Base-by-base conservation (phyloP, 1,140 invertebrate species). In the Neodiprion pinetum region DNA sequence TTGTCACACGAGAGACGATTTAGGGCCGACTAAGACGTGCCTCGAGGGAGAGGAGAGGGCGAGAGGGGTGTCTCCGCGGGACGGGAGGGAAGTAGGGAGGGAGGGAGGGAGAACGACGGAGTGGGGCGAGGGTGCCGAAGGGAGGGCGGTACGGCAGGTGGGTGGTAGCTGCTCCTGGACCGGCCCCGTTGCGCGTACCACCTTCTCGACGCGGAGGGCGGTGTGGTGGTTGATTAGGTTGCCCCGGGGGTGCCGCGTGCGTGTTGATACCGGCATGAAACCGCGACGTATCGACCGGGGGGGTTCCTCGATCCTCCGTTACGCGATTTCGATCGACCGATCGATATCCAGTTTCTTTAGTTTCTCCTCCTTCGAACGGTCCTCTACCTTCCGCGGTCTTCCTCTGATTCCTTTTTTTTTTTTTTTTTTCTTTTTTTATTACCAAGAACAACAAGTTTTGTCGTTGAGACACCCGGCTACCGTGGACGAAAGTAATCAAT, bases 1-100 rank as follows among this genome's bases (percentile, higher is more conserved):
- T 61, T 61, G 53, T 61, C 53, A 61, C 53, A 61, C 53, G 53
- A 61, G 53, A 61, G 53, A 61, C 53, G 53, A 61, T 61, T 61
- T 61, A 61, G 53, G 53, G 53, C 11, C 53, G 53, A 61, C 53
- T 61, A 61, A 61, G 53, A 61, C 53, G 53, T 61, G n/a, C 53
- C 3, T 61, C 53, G 53, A 61, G n/a, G 53, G 53, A 61, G 53
- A 40, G 28, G 28, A 61, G 53, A 61, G 53, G 53, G 53, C 53
- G 53, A 61, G 53, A 61, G 53, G 53, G 53, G 53, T 12, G 28
- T 1, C 5, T 61, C 3, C 53, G 53, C 53, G 53, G 53, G n/a
- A 9, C 4, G 53, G 53, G 53, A 14, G 11, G 53, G 17, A 21
- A 21, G 17, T 21, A 21, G 17, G 17, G 28, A 40, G 28, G 5